Evolutionary conservation across 2,888 invertebrate species (phyloP), one percentile per base, ranked within the genome.

Genomic region (Altica lythri): DNA sequence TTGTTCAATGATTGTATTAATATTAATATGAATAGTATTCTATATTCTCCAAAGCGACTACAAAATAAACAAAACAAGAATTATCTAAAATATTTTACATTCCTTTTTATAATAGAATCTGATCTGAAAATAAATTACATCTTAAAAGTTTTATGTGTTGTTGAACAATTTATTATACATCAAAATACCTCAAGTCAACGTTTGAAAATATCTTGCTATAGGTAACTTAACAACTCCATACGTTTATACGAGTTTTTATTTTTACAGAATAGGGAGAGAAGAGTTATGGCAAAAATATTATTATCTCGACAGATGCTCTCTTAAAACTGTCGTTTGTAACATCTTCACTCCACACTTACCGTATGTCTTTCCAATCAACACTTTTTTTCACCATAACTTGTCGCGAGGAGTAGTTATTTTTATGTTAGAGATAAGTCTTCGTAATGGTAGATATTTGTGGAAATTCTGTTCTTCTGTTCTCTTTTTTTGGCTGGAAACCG

Each of bases 221-320:
- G 55, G 51, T 51, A 55, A 55, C 50, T 38, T 43, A 50, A 55
- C 48, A 14, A 10, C 10, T 12, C 18, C 12, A 19, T 18, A 40
- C 22, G 34, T 47, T 51, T 44, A 52, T 48, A 35, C 35, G 25
- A 13, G 30, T 45, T 37, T 53, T 49, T 50, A 56, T 56, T 53
- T 56, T 53, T 53, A 57, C 19, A 17, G 49, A 49, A 57, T 57
- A 29, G 50, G 57, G 57, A 53, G 57, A 37, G 50, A 57, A 53
- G 53, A 53, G 53, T 57, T 57, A 57, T 53, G 37, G 53, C 57
- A 46, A 57, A 57, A 53, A 53, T 57, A 57, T 53, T 50, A 53
- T 35, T 42, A 32, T 12, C 38, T 35, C 29, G 43, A 53, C 53
- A 53, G 47, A 51, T 48, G 52, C 44, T 38, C 57, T 30, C 46